These are phyloP conservation scores for Melanotaenia pygmaea DNA, from an alignment of 2,797 vertebrate genomes.

Conservation along the genomic window DNA sequence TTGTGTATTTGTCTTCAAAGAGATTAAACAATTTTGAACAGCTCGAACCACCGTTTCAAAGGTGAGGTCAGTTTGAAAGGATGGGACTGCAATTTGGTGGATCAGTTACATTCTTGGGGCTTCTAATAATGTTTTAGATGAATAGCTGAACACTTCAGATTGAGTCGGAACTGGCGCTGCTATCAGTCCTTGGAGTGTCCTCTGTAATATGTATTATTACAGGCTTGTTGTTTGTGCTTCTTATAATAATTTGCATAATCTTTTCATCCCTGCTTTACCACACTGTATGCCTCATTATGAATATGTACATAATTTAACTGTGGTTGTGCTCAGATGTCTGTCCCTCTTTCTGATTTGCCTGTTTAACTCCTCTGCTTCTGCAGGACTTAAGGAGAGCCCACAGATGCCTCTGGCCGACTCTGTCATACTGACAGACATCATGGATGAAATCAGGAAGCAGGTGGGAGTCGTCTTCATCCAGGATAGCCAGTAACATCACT, in stretches of 20 bases:
- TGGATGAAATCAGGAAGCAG: slow-evolving; percentile 76
- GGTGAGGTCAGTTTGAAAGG: slow-evolving; percentile 18
- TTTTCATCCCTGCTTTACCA: slow-evolving; percentile 32
- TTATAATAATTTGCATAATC: slow-evolving; percentile 41
- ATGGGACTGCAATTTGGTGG: slow-evolving; percentile 23
- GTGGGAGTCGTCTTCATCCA: slow-evolving; percentile 71
- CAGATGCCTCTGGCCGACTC: slow-evolving; percentile 75
- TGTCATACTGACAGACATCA: slow-evolving; percentile 72
- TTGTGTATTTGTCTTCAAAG: slow-evolving; percentile 37
- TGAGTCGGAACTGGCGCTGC: slow-evolving; percentile 13
- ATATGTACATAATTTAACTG: slow-evolving; percentile 35
- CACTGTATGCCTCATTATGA: slow-evolving; percentile 11
- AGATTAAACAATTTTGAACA: slow-evolving; percentile 13
- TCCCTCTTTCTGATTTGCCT: slow-evolving; percentile 13
- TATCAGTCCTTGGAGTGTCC: slow-evolving; percentile 43
- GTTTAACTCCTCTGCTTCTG: slow-evolving; percentile 22
- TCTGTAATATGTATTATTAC: slow-evolving; percentile 8
- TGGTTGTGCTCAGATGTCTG: slow-evolving; percentile 2
- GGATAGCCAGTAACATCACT: slow-evolving; percentile 68
- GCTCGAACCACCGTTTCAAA: slow-evolving; percentile 9
- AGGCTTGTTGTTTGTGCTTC: slow-evolving; percentile 18
- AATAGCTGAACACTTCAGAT: slow-evolving; percentile 12
- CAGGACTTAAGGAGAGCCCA: slow-evolving; percentile 71
- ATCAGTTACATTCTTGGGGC: neutral
- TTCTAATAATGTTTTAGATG: neutral